Conservation (phyloP, 2,888 invertebrate species). For the Polyploca ridens region DNA sequence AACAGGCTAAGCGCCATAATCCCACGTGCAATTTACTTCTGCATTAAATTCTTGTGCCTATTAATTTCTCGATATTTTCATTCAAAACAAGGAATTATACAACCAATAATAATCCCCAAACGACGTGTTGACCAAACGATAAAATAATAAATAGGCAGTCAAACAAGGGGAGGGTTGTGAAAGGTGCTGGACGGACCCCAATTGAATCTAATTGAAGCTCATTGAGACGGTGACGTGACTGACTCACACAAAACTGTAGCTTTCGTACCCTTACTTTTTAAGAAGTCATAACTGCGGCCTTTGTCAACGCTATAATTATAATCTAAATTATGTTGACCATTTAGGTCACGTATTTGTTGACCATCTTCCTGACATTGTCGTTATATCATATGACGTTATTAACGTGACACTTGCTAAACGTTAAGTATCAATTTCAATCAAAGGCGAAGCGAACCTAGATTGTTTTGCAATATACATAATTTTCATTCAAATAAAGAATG, state of each 20-base stretch:
- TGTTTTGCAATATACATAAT: too few species aligned
- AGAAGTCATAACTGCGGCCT: too few species aligned
- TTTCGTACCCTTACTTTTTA: slow-evolving; percentile 30
- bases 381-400: too few species aligned
- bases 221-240: slow-evolving; percentile 58
- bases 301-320: too few species aligned
- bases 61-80: not conserved
- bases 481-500: too few species aligned
- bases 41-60: not conserved
- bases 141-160: slow-evolving; percentile 34
- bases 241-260: slow-evolving; percentile 21
- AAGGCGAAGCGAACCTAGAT: too few species aligned
- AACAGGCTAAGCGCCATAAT: too few species aligned
- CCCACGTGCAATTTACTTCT: not conserved
- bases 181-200: slow-evolving; percentile 73
- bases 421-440: too few species aligned
- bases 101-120: slow-evolving; percentile 14
- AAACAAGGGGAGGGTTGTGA: slow-evolving; percentile 67
- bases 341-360: too few species aligned
- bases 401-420: too few species aligned
- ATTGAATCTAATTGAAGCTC: slow-evolving; percentile 77
- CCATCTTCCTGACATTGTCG: too few species aligned
- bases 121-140: slow-evolving; percentile 26
- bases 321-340: too few species aligned
- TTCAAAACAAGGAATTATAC: slow-evolving; percentile 4